Evolutionary conservation across 2,888 invertebrate genomes (phyloP), one percentile per base, ranked within the genome.

Genomic region (Ornithoptera alexandrae): DNA sequence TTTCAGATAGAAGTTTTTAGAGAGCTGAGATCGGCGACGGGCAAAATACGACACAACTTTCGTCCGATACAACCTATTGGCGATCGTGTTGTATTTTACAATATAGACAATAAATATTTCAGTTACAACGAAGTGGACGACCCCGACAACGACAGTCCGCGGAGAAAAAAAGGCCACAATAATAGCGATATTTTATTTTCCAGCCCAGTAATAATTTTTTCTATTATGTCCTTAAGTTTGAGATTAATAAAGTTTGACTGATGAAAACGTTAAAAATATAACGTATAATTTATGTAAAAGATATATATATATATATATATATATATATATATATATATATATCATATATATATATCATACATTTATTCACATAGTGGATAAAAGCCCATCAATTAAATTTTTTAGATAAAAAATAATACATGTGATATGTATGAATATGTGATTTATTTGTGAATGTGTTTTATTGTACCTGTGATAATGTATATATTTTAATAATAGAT

Each of bases 31-130:
- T 94, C 94, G 2, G 88, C 93, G 15, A 94, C 95, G 66, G 97
- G 96, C 4, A 92, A 93, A 74, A 90, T 97, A 72, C 95, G 94
- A 0, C 96, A 97, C 81, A 97, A 97, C 85, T 97, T 95, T 84
- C 94, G 97, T 18, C 97, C 97, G 0, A 95, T 96, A 50, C 97
- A 97, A 80, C 96, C 96, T 0, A 89, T 96, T 1, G 95, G 96
- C 46, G 95, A 95, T 77, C 92, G 97, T 74, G 87, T 89, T 0
- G 94, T 96, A 0, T 94, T 90, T 80, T 94, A 94, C 78, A 95
- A 95, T 72, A 84, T 93, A 2, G 93, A 92, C 72, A 88, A 76
- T 74, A 91, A 82, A 68, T 92, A 92, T 75, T 91, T 86, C 73
- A 82, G 80, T 20, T 92, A 92, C 78, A 90, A 91, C 73, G 90